These are phyloP conservation scores for Unio delphinus DNA, from an alignment of 2,888 invertebrate genomes.

Conservation along the genomic window DNA sequence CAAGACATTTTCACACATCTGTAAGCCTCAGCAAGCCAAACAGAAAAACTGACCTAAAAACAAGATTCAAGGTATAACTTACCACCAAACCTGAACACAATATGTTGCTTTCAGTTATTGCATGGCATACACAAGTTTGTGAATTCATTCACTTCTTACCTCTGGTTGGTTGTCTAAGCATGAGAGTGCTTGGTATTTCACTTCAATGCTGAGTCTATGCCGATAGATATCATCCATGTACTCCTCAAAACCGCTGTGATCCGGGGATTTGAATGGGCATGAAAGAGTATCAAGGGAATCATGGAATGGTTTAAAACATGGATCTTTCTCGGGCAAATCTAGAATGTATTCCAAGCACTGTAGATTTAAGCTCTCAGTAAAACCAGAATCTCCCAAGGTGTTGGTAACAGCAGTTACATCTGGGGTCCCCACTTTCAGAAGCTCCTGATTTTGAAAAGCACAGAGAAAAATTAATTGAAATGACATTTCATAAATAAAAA, in stretches of 20 bases:
- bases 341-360: slow-evolving; percentile 43
- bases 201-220: slow-evolving; percentile 48
- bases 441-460: too few species aligned
- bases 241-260: slow-evolving; percentile 47
- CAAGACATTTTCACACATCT: too few species aligned
- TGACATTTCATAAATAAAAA: too few species aligned
- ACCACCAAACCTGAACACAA: neutral
- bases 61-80: neutral
- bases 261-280: slow-evolving; percentile 19
- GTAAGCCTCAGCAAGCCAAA: too few species aligned
- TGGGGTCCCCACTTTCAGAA: slow-evolving; percentile 10
- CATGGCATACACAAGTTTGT: neutral
- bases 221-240: slow-evolving; percentile 49
- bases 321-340: slow-evolving; percentile 25
- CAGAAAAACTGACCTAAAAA: too few species aligned
- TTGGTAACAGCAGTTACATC: slow-evolving; percentile 23
- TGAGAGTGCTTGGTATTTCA: slow-evolving; percentile 41
- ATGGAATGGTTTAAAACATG: slow-evolving; percentile 1
- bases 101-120: neutral
- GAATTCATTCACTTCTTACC: slow-evolving; percentile 24
- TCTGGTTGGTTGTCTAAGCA: slow-evolving; percentile 51
- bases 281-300: neutral
- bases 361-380: slow-evolving; percentile 31
- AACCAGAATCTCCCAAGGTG: slow-evolving; percentile 42
- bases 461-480: too few species aligned